These are phyloP conservation scores for Bradypodion ventrale DNA, from an alignment of 2,797 vertebrate genomes.

Conservation along the genomic window DNA sequence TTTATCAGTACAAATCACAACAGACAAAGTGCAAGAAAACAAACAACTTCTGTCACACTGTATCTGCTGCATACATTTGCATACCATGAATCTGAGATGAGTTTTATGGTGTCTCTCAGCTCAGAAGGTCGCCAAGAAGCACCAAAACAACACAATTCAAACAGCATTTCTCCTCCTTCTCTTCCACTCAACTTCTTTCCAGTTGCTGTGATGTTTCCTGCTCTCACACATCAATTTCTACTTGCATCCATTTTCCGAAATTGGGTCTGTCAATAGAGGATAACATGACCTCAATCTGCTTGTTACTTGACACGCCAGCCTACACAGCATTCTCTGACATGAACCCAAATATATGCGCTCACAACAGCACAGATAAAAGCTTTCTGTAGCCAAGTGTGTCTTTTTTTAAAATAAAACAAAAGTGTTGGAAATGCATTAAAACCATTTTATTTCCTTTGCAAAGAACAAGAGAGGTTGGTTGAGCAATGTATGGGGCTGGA, in stretches of 20 bases:
- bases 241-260: conserved; percentile 48
- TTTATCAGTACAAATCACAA: not conserved
- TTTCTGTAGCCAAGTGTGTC: too few species aligned
- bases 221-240: conserved; percentile 28
- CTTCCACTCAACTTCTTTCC: not conserved
- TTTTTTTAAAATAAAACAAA: not conserved
- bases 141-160: conserved; percentile 44
- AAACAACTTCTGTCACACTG: conserved; percentile 29
- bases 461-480: not conserved
- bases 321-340: conserved; percentile 6
- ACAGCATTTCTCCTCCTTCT: not conserved
- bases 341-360: not conserved
- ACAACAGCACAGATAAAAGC: not conserved
- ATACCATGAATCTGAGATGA: conserved; percentile 27
- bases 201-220: not conserved
- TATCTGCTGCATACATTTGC: conserved; percentile 43
- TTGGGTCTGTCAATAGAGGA: conserved; percentile 51
- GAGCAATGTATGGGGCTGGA: not conserved
- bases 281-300: conserved; percentile 40
- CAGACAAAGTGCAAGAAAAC: not conserved
- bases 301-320: conserved; percentile 34
- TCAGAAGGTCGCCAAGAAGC: conserved; percentile 49
- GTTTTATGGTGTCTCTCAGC: conserved; percentile 35
- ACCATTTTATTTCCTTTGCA: not conserved
- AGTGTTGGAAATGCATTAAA: not conserved